Evolutionary conservation across 2,888 invertebrate species (phyloP), one percentile per base, ranked within the genome.

Genomic region (Lottia scabra): DNA sequence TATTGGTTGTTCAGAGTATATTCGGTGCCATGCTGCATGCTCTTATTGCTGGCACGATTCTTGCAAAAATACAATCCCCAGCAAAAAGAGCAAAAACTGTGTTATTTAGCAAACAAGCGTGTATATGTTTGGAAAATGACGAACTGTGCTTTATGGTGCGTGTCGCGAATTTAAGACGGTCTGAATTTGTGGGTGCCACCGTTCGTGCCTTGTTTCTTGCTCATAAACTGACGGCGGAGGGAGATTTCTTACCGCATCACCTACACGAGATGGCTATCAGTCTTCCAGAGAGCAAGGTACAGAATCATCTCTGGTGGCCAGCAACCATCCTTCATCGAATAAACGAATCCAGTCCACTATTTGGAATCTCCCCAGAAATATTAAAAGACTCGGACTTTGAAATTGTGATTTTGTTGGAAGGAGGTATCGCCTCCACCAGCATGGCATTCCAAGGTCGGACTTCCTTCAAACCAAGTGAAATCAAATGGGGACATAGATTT

Each of bases 271-370:
- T 98, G 88, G 94, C 94, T 0, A 95, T 96, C 38, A 96, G 96
- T 83, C 95, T 96, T 0, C 95, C 95, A 82, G 95, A 94, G n/a
- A 95, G 95, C 83, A 95, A 96, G 87, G 96, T 97, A 89, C 93
- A 96, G 73, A 93, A 98, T 79, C 96, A 98, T 92, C 96, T 98
- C 89, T 97, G 98, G 83, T 98, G 98, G 98, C 98, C 98, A 2
- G 96, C 95, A 83, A 97, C 95, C 19, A 96, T 98, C 78, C 96
- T 96, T 30, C 98, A 98, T 90, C 95, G 94, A 89, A 97, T 97
- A 87, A 95, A 96, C 89, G 94, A 94, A 75, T 92, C 93, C 75
- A 96, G 95, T 73, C 98, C 97, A 0, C 92, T 97, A 45, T 98
- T 95, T 90, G 94, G 94, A 85, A 93, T 97, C 83, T 95, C 95